phyloP scores from a whole-genome alignment of 2,113 vertebrate genomes.

The Lophius piscatorius region DNA sequence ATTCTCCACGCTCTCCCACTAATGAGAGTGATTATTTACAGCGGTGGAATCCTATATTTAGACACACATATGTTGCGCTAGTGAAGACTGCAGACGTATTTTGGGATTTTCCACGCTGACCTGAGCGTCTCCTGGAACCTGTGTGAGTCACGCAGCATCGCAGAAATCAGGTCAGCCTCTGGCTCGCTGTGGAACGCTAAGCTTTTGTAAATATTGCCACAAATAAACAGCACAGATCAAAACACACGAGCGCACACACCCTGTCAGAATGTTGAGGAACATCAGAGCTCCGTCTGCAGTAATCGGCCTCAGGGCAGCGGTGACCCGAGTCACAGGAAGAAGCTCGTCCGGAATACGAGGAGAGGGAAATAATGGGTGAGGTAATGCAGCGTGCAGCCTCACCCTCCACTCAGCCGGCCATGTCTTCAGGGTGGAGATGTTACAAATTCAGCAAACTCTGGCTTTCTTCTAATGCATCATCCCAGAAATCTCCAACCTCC shows the following conservation, averaged over 20 bases:
- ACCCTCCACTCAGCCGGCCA: constrained; percentile 63
- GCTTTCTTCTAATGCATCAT: constrained; percentile 51
- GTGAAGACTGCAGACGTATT: neutral
- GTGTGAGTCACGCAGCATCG: constrained; percentile 41
- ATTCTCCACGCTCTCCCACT: constrained; percentile 58
- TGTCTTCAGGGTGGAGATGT: constrained; percentile 69
- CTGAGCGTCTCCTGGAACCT: constrained; percentile 34
- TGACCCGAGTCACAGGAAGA: constrained; percentile 69
- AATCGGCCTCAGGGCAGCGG: constrained; percentile 63
- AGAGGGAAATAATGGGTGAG: constrained; percentile 47
- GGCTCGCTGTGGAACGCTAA: constrained; percentile 32
- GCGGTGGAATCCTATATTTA: constrained; percentile 46
- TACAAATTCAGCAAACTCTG: constrained; percentile 64
- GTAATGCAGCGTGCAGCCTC: constrained; percentile 69
- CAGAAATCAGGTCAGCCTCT: constrained; percentile 46
- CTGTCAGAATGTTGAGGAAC: constrained; percentile 50
- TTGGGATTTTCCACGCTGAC: constrained; percentile 33
- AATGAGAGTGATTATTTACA: constrained; percentile 57
- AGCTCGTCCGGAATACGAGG: constrained; percentile 58
- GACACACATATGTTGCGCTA: neutral
- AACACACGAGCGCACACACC: constrained; percentile 26
- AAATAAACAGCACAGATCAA: constrained; percentile 17
- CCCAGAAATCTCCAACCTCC: constrained; percentile 13
- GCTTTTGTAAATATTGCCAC: constrained; percentile 39
- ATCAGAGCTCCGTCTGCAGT: constrained; percentile 60